Percentiles rank a stretch among this genome's conserved stretches.
Conservation (phyloP, 2,888 invertebrate species). For the Cloeon dipterum region DNA sequence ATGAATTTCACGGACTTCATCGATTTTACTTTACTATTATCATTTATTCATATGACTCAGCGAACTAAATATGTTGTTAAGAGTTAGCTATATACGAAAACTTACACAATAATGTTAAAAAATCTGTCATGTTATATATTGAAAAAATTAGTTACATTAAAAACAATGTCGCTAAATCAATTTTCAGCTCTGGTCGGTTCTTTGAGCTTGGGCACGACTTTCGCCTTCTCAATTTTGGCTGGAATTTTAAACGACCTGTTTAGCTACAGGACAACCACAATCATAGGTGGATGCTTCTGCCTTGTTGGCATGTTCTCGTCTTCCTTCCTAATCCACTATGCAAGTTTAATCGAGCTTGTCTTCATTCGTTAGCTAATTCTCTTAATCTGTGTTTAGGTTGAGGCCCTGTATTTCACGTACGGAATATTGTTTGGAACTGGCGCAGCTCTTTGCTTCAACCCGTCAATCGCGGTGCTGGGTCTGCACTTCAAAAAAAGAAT, state of each 20-base stretch:
- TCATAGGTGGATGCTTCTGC: neutral
- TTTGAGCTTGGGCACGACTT: neutral
- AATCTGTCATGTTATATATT: too few relatives aligned
- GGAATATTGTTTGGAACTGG: slow-evolving; percentile 35
- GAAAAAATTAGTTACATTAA: too few relatives aligned
- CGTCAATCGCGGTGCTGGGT: slow-evolving; percentile 74
- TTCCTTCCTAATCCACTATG: neutral
- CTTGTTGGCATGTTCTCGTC: neutral
- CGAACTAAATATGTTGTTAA: too few relatives aligned
- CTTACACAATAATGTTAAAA: too few relatives aligned
- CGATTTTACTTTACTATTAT: too few relatives aligned
- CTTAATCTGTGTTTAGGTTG: slow-evolving; percentile 30
- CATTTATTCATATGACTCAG: too few relatives aligned
- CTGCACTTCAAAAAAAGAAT: slow-evolving; percentile 75
- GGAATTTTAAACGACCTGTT: neutral
- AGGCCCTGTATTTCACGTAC: slow-evolving; percentile 61
- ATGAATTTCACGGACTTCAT: too few relatives aligned
- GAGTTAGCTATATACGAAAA: too few relatives aligned
- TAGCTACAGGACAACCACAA: neutral
- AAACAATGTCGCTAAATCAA: too few relatives aligned
- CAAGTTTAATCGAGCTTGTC: neutral
- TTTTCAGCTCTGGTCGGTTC: neutral
- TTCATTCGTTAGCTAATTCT: too few relatives aligned
- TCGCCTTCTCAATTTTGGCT: neutral
- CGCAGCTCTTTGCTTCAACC: slow-evolving; percentile 73